These are phyloP conservation scores for Characodon lateralis DNA, from an alignment of 2,797 vertebrate genomes.

Conservation along the genomic window DNA sequence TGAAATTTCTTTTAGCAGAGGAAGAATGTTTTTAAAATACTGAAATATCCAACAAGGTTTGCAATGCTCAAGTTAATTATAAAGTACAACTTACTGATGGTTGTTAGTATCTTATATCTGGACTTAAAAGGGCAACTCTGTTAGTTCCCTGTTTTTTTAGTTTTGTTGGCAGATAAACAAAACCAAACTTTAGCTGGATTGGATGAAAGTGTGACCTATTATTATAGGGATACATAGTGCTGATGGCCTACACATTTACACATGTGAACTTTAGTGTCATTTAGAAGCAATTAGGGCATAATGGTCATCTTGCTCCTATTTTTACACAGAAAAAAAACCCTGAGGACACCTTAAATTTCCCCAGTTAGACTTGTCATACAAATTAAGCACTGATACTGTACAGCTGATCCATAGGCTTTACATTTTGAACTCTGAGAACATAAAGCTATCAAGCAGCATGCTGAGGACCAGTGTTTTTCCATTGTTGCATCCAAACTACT, in stretches of 20 bases:
- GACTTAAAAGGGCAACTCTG: not conserved
- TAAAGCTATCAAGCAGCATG: slow-evolving; percentile 5
- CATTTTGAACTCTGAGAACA: slow-evolving; percentile 12
- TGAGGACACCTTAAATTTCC: not conserved
- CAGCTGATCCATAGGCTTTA: slow-evolving; percentile 4
- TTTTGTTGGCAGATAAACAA: not conserved
- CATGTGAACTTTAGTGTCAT: not conserved
- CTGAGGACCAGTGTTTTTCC: not conserved
- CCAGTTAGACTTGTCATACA: not conserved
- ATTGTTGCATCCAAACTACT: slow-evolving; percentile 2
- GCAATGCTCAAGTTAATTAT: not conserved
- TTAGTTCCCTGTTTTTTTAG: not conserved
- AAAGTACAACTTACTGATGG: not conserved
- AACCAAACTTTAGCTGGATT: not conserved
- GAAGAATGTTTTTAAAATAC: not conserved
- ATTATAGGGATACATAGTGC: not conserved
- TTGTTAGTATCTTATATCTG: not conserved
- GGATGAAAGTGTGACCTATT: not conserved
- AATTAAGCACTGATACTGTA: not conserved
- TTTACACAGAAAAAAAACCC: not conserved
- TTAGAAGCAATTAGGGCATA: not conserved
- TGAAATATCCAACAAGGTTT: not conserved
- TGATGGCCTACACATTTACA: not conserved
- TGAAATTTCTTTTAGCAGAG: not conserved
- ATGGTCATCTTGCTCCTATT: not conserved